A percentile compares a stretch with the other conserved stretches of the same genome.
phyloP scores from a whole-genome alignment of 2,113 vertebrate species.

The Leptobrachium leishanense region DNA sequence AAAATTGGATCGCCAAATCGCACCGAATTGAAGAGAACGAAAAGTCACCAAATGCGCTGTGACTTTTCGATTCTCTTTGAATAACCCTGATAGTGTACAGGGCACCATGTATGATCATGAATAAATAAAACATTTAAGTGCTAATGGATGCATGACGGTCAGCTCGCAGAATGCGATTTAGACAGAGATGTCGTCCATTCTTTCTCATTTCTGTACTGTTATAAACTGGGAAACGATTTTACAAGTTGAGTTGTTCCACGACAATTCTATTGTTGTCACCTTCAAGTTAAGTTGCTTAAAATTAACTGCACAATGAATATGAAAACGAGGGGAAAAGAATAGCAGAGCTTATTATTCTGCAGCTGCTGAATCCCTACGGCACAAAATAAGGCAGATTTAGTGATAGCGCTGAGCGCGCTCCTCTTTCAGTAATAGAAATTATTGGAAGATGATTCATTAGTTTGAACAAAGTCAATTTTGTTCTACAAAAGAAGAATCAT shows the following conservation, averaged over 20 bases:
- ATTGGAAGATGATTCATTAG: constrained; percentile 50
- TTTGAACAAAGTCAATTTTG: constrained; percentile 47
- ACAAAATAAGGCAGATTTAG: constrained; percentile 46
- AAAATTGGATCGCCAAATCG: too few relatives aligned
- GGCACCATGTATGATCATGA: too few relatives aligned
- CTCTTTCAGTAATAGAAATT: constrained; percentile 45
- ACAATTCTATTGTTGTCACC: constrained; percentile 9
- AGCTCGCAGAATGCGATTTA: too few relatives aligned
- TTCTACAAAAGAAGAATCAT: constrained; percentile 47
- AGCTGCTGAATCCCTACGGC: constrained; percentile 38
- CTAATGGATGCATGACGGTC: too few relatives aligned
- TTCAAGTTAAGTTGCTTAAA: constrained; percentile 27
- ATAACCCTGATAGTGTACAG: too few relatives aligned
- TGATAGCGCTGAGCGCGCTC: constrained; percentile 23
- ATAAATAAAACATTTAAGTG: too few relatives aligned
- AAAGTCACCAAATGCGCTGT: too few relatives aligned
- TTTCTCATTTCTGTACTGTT: not conserved
- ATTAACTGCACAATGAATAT: constrained; percentile 25
- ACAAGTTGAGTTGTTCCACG: not conserved
- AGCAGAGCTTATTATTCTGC: constrained; percentile 34
- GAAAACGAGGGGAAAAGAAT: not conserved
- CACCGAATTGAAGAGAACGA: too few relatives aligned
- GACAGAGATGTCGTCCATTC: too few relatives aligned
- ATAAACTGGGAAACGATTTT: not conserved
- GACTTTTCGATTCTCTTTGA: too few relatives aligned